These are phyloP conservation scores for Porphyrio hochstetteri DNA, from an alignment of 2,113 vertebrate species.

Conservation along the genomic window DNA sequence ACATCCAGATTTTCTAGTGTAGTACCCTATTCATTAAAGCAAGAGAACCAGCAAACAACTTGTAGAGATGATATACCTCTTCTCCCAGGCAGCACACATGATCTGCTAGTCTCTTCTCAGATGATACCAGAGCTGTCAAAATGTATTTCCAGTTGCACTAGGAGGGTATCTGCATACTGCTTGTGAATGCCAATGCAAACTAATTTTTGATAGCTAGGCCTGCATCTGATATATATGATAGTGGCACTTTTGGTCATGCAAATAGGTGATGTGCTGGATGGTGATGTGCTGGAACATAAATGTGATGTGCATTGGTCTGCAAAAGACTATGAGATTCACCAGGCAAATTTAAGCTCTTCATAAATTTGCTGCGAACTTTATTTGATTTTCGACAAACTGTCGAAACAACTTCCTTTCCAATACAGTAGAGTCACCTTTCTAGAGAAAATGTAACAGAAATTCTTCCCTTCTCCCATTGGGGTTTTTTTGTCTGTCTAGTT, in stretches of 20 bases:
- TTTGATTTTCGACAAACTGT: neutral
- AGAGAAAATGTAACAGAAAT: neutral
- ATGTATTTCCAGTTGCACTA: neutral
- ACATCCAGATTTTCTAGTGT: neutral
- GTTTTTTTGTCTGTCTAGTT: neutral
- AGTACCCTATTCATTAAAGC: neutral
- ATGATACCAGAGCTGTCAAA: neutral
- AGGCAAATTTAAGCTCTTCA: neutral
- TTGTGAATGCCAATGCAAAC: neutral
- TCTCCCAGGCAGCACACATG: neutral
- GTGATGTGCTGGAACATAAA: neutral
- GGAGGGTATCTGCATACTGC: neutral
- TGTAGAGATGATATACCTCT: neutral
- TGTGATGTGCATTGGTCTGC: fast-evolving
- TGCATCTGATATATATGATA: neutral
- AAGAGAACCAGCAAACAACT: neutral
- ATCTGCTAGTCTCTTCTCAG: neutral
- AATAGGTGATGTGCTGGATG: neutral
- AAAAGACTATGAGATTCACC: neutral
- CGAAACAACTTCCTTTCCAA: neutral
- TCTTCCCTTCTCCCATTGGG: neutral
- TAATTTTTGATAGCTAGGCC: neutral
- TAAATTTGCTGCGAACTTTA: neutral
- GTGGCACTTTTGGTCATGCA: neutral
- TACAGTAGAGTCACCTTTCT: neutral